Conservation (phyloP, 2,113 vertebrate species). For the Sphaerodactylus townsendi region DNA sequence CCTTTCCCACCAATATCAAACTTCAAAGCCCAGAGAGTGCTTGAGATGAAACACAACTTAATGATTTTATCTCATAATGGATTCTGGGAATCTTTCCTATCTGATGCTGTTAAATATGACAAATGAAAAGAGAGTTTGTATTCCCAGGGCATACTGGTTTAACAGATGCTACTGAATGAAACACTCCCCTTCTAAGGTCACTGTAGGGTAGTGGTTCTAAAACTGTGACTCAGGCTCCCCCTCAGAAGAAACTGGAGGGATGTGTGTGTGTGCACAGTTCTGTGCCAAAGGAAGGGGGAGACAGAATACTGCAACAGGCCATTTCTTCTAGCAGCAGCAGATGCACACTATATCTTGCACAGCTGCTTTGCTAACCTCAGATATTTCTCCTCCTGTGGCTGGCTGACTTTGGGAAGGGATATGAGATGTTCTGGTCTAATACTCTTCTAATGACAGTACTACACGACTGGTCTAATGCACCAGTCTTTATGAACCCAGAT, state of each 20-base stretch:
- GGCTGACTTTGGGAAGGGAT: neutral
- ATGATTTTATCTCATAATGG: constrained; percentile 40
- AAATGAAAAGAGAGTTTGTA: constrained; percentile 27
- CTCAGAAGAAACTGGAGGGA: neutral
- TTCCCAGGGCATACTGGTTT: constrained; percentile 7
- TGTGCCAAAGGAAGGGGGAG: neutral
- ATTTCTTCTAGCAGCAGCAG: neutral
- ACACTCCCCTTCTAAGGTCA: neutral
- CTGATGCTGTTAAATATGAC: constrained; percentile 30
- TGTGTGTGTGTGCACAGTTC: too few species aligned
- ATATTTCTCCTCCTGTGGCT: neutral
- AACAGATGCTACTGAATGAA: constrained; percentile 23
- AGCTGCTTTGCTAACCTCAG: neutral
- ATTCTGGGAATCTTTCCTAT: constrained; percentile 44
- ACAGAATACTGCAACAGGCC: neutral
- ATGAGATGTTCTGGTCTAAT: neutral
- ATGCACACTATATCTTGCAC: neutral
- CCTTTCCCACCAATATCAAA: constrained; percentile 23
- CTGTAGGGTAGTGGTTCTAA: neutral
- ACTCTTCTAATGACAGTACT: neutral
- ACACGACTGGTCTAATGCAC: neutral
- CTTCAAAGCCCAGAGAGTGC: constrained; percentile 24
- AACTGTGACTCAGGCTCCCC: neutral
- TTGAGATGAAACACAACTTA: constrained; percentile 27
- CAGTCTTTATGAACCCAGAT: neutral